These are phyloP conservation scores for Siniperca undulata DNA, from an alignment of 2,797 vertebrate genomes.

Conservation along the genomic window DNA sequence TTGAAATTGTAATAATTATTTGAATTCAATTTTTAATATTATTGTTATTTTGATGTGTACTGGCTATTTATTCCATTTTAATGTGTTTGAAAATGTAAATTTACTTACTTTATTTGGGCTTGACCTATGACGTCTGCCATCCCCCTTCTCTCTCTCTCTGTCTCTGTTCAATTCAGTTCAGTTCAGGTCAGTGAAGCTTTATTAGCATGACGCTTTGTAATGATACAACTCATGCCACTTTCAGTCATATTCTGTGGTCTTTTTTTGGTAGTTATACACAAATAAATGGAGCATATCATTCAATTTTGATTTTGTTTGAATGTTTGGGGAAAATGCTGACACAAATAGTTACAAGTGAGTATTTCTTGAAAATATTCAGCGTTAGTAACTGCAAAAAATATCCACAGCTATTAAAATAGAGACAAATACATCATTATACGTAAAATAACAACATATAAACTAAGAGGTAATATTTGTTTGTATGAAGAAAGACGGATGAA, in stretches of 20 bases:
- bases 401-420: no score
- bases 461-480: background rate
- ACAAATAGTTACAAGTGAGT: no score
- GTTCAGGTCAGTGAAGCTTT: background rate
- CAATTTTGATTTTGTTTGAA: background rate
- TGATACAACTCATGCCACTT: background rate
- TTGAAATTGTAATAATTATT: no score
- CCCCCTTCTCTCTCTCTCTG: background rate
- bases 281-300: no score
- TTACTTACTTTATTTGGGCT: no score
- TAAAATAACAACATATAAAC: background rate
- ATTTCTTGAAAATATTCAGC: no score
- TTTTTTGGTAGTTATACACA: no score
- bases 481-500: background rate
- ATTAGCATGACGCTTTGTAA: background rate
- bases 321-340: background rate
- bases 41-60: no score
- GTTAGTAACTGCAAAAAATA: no score
- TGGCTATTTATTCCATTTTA: no score
- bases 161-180: background rate
- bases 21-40: no score
- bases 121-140: background rate
- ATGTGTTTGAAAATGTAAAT: no score
- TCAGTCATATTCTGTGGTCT: background rate
- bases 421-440: background rate